Evolutionary conservation across 2,888 invertebrate species (phyloP), one percentile per base, ranked within the genome.

Genomic region (Nineta flava): DNA sequence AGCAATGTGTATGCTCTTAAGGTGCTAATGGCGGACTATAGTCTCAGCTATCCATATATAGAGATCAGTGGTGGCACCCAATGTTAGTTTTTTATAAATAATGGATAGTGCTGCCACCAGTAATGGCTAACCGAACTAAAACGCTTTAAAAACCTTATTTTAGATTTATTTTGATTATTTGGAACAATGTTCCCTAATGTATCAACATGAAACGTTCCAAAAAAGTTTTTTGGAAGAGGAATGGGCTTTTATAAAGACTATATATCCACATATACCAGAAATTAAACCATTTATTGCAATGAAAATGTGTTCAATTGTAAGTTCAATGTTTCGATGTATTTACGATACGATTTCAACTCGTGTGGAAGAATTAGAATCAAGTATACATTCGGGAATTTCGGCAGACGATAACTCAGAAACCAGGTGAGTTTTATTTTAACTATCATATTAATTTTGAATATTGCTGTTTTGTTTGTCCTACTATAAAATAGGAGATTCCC

Each of bases 141-240:
- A 19, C 19, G 2, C 19, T 19, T 19, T 5, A 5, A 19, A 19
- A 19, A 49, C 54, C 51, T 57, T 64, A 45, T 69, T 67, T 31
- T 66, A 83, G 77, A 77, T 90, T 56, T 94, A 94, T 67, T 73
- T 95, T 57, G 82, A 85, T 55, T 94, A 94, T 69, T 73, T 94
- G 53, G 79, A 81, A 53, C 82, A 81, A 59, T 87, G 91, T 83
- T 85, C 91, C 4, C 69, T 78, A 53, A 77, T 79, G 66, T 44
- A 44, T 35, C 77, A 81, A 61, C 73, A 77, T 52, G 71, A 72
- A 49, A 71, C 68, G 53, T 70, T 81, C 60, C 76, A 83, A 53
- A 88, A 91, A 62, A 78, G 82, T 57, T 74, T 82, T 16, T 72
- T 94, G 52, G 87, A 90, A 63, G 83, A 84, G 52, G 93, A 94